Evolutionary conservation across 2,888 invertebrate species (phyloP).

Genomic region (Rhamnusium bicolor): DNA sequence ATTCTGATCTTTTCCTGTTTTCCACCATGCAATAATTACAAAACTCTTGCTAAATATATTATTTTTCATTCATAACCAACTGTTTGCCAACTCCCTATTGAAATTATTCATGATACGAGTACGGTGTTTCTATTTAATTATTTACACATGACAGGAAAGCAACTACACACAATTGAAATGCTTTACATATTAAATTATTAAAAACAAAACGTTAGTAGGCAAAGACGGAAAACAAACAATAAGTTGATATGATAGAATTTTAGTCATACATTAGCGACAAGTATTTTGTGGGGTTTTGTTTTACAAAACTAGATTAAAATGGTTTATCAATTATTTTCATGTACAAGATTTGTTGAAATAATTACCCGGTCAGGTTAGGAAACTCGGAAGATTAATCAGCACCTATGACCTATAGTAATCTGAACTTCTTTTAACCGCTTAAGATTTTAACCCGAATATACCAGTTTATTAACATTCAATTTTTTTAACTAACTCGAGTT

Average conservation of each 20-base stretch:
- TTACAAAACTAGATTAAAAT: too few species aligned
- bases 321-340: too few species aligned
- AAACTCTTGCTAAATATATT: background rate
- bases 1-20: background rate
- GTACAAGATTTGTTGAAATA: too few species aligned
- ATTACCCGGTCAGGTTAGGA: too few species aligned
- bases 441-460: too few species aligned
- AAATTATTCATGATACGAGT: slow-evolving; percentile 6
- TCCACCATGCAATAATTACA: background rate
- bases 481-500: too few species aligned
- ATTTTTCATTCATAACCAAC: slow-evolving; percentile 6
- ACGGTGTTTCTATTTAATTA: background rate
- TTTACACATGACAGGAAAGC: background rate
- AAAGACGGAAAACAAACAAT: background rate
- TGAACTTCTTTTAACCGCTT: too few species aligned
- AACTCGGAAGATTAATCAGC: too few species aligned
- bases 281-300: too few species aligned
- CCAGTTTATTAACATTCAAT: too few species aligned
- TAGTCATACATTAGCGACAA: too few species aligned
- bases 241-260: background rate
- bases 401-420: too few species aligned
- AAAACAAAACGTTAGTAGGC: background rate
- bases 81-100: background rate
- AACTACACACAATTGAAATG: background rate
- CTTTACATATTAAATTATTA: background rate